Percentiles rank a stretch among this genome's conserved stretches.
phyloP scores from a whole-genome alignment of 2,113 vertebrate species.

The Ammodytes marinus region DNA sequence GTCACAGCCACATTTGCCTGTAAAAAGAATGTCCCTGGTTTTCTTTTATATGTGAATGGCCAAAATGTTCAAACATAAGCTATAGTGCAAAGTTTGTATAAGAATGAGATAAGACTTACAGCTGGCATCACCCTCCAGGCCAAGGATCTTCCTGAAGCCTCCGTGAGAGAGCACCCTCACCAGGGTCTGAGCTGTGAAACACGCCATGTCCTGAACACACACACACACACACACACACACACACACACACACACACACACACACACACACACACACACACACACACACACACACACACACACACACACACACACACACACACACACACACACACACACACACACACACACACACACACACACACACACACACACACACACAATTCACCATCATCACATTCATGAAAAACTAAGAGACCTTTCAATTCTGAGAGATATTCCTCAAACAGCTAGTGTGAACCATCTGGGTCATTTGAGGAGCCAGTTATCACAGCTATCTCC shows the following conservation, averaged over 20 bases:
- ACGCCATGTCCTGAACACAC: constrained; percentile 93
- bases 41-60: background rate
- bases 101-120: constrained; percentile 84
- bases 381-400: background rate
- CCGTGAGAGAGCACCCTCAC: constrained; percentile 96
- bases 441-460: background rate
- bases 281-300: constrained; percentile 47
- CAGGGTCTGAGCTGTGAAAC: constrained; percentile 96
- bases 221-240: constrained; percentile 27
- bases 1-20: background rate
- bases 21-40: background rate
- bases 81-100: background rate
- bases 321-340: constrained; percentile 47
- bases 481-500: background rate
- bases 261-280: constrained; percentile 47
- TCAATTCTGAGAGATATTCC: too few relatives aligned
- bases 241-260: constrained; percentile 47
- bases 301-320: constrained; percentile 47
- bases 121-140: constrained; percentile 95
- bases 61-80: background rate
- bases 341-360: constrained; percentile 47
- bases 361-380: constrained; percentile 22
- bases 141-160: constrained; percentile 96
- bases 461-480: background rate
- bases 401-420: background rate